Evolutionary conservation across 2,888 invertebrate species (phyloP).

Genomic region (Thymelicus lineola): DNA sequence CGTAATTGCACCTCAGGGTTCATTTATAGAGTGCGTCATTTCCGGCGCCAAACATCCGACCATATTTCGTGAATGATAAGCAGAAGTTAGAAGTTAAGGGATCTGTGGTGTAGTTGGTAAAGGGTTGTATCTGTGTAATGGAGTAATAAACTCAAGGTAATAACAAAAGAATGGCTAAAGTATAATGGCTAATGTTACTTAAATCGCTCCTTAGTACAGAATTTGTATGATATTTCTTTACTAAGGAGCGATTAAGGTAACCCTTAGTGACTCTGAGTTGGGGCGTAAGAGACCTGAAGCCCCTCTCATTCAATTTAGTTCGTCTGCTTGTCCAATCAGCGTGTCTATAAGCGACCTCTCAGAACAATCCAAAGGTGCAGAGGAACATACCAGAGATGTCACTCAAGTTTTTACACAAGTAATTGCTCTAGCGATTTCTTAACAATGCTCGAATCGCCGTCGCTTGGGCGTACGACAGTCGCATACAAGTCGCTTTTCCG

Average conservation of each 20-base stretch:
- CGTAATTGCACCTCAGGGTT: constrained; percentile 33
- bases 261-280: too few species aligned
- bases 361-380: constrained; percentile 16
- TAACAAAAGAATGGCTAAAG: too few species aligned
- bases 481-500: constrained; percentile 24
- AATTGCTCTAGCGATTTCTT: constrained; percentile 18
- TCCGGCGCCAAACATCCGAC: constrained; percentile 9
- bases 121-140: too few species aligned
- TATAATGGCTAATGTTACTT: too few species aligned
- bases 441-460: constrained; percentile 21
- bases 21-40: constrained; percentile 23
- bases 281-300: too few species aligned
- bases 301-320: too few species aligned
- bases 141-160: too few species aligned
- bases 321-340: not conserved
- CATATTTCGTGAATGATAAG: constrained; percentile 5
- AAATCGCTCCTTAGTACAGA: too few species aligned
- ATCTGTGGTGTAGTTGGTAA: not conserved
- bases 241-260: too few species aligned
- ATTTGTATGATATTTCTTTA: too few species aligned
- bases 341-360: constrained; percentile 13
- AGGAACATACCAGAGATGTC: constrained; percentile 4
- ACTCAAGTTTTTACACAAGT: constrained; percentile 27
- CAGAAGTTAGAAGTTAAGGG: not conserved
- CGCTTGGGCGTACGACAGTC: constrained; percentile 22